Base-by-base conservation (phyloP, 2,797 vertebrate species). In the Anguilla obscura region DNA sequence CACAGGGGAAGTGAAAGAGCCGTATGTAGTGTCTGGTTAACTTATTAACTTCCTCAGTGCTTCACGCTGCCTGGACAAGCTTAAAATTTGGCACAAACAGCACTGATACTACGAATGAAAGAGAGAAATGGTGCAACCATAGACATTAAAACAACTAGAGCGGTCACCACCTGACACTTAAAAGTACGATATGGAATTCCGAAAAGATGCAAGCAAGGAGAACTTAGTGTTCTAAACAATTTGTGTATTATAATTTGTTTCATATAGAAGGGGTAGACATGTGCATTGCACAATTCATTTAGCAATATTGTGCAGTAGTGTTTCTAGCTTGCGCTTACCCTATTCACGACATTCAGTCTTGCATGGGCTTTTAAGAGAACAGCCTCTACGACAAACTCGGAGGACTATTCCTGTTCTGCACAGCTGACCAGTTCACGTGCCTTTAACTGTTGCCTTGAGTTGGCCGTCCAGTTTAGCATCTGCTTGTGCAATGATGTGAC, bases 1-100 rank as follows among this genome's bases (percentile, higher is more conserved):
- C 69, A 33, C 27, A 74, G 69, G 69, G 69, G 69, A 74, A 74
- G 69, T 74, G 69, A 74, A 71, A 71, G 69, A 14, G 69, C 69
- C 4, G 69, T 14, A 74, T 74, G n/a, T 74, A 8, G 27, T 74
- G 69, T 10, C 69, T 74, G 69, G 27, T 36, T 74, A n/a, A 30
- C 10, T 74, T 74, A n/a, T 66, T 74, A 30, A 30, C 30, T 74
- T 33, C 12, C 27, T 33, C 69, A 27, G 0, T 36, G n/a, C 3
- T 74, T 74, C 69, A 74, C 27, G n/a, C 36, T 40, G 36, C 36
- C 36, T 40, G 36, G 36, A 40, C 36, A 24, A 63, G 58, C 58
- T 63, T 63, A 18, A 24, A 2, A 63, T 63, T 14, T 18, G 3
- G 36, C 36, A 40, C 16, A 63, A 63, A 63, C 52, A 9, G 52